Conservation (phyloP, 1,140 invertebrate genomes). For the Platorchestia sp. region DNA sequence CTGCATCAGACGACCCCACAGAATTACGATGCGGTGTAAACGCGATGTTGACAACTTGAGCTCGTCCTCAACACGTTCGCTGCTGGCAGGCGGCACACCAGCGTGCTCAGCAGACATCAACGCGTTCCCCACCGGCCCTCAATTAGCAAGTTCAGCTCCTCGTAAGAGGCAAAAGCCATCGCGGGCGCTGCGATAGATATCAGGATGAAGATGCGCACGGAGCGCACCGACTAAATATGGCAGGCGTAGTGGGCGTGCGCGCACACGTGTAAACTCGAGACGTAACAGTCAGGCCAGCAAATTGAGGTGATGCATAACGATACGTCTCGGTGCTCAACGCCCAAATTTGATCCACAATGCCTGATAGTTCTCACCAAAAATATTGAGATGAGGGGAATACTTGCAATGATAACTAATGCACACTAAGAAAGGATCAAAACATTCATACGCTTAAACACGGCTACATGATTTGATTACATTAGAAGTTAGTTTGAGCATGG, state of each 20-base stretch:
- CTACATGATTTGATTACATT: too few relatives aligned
- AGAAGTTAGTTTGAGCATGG: too few relatives aligned
- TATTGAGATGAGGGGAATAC: not conserved
- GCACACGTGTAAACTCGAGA: not conserved
- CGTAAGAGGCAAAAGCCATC: not conserved
- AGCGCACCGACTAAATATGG: not conserved
- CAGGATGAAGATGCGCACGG: too few relatives aligned
- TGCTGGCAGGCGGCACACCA: not conserved
- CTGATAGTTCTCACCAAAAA: not conserved
- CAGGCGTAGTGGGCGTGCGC: not conserved
- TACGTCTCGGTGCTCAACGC: not conserved
- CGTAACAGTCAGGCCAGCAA: not conserved
- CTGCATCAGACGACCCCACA: too few relatives aligned
- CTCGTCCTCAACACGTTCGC: not conserved
- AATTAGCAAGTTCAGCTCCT: not conserved
- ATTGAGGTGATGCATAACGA: not conserved
- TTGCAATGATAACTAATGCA: not conserved
- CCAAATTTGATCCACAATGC: not conserved
- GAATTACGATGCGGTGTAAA: not conserved
- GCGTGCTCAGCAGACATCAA: not conserved
- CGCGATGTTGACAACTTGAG: too few relatives aligned
- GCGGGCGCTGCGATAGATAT: not conserved
- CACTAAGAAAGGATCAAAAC: not conserved
- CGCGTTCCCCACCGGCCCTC: not conserved
- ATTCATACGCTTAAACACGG: not conserved